Evolutionary conservation across 2,888 invertebrate genomes (phyloP), one percentile per base, ranked within the genome.

Genomic region (Eupithecia subfuscata): DNA sequence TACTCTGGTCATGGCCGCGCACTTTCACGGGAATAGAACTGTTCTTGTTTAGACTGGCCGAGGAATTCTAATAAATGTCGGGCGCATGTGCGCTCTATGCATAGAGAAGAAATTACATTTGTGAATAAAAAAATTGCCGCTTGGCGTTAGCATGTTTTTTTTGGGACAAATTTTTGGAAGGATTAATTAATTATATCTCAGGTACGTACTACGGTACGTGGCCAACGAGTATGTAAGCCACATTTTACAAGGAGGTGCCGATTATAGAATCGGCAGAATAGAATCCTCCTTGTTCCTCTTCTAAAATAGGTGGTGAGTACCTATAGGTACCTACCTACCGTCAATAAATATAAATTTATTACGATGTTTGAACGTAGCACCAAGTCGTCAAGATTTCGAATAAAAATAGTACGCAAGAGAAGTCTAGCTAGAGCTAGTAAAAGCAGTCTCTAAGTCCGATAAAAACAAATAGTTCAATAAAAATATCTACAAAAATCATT

Each of bases 1-100:
- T 92, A 92, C 92, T 86, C 93, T 90, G 92, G 93, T 92, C 93
- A 93, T 83, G 93, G 92, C 89, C 92, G 87, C 86, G 87, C 88
- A 91, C 93, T 94, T 93, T 93, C 93, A 88, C 91, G 89, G 89
- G 87, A 89, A 89, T 87, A 88, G 87, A 87, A 87, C 87, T 85
- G 89, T 90, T 88, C 88, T 89, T 88, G 90, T 90, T 89, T 89
- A 88, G 90, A 88, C 89, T 89, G 80, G 75, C 25, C 81, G 83
- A 85, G 88, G 89, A 90, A 90, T 91, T 91, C 89, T 90, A 91
- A 91, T 90, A 86, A 86, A 43, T 68, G 43, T 68, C 25, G 43
- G 68, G 16, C 16, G 68, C 43, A 68, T 40, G 40, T 68, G 68
- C 43, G n/a, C 16, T 43, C 37, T 40, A 43, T 8, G 43, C 68